Conservation (phyloP, 2,113 vertebrate genomes). For the Corythaeola cristata region DNA sequence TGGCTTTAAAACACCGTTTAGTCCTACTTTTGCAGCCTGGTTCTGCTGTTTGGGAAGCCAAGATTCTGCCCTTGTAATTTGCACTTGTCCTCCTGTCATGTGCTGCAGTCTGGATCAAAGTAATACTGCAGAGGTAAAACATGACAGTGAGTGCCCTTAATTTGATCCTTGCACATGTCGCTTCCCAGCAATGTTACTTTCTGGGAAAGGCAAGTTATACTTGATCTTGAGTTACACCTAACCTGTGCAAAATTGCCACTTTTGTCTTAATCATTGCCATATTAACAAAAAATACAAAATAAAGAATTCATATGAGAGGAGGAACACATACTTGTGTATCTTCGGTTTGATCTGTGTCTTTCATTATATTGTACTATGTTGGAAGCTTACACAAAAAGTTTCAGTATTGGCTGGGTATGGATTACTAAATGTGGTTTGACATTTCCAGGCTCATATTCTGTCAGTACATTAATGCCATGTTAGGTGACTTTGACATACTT, state of each 20-base stretch:
- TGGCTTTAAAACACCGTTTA: background rate
- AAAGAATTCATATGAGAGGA: background rate
- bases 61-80: conserved; percentile 26
- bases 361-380: background rate
- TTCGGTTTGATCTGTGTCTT: background rate
- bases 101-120: background rate
- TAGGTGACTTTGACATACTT: background rate
- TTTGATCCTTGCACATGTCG: background rate
- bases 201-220: background rate
- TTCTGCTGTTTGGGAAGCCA: conserved; percentile 23
- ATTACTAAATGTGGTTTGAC: background rate
- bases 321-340: background rate
- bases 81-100: conserved; percentile 17
- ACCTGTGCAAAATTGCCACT: background rate
- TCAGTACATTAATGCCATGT: background rate
- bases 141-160: background rate
- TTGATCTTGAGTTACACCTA: background rate
- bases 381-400: background rate
- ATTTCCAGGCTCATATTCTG: background rate
- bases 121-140: background rate
- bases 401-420: background rate
- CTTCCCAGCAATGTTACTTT: background rate
- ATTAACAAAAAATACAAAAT: background rate
- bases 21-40: background rate
- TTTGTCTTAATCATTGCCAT: background rate